Evolutionary conservation across 2,113 vertebrate genomes (phyloP).

Genomic region (Theropithecus gelada): DNA sequence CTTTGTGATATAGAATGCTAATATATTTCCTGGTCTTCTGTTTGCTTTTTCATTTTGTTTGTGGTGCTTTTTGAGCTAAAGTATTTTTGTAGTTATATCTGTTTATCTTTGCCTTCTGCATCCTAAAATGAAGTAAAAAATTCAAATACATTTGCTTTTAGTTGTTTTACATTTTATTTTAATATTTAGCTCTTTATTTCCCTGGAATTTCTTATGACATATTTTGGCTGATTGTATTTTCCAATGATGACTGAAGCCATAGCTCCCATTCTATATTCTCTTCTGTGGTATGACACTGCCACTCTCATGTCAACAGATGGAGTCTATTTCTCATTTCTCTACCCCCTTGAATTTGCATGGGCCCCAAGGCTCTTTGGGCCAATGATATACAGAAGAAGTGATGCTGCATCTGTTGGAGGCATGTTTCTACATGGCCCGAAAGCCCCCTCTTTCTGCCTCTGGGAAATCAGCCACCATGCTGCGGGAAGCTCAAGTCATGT

Average conservation of each 20-base stretch:
- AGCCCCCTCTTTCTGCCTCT: background rate
- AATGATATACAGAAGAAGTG: background rate
- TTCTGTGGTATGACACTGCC: background rate
- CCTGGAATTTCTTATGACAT: background rate
- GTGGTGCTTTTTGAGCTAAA: background rate
- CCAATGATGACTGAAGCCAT: background rate
- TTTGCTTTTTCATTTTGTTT: background rate
- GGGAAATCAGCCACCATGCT: background rate
- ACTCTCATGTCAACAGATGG: background rate
- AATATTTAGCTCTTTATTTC: conserved; percentile 8
- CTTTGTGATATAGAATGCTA: background rate
- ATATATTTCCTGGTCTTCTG: background rate
- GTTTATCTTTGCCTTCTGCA: background rate
- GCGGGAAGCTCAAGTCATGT: background rate
- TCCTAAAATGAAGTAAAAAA: background rate
- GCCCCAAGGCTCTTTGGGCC: background rate
- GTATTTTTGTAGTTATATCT: background rate
- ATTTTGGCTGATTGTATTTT: background rate
- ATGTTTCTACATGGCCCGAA: background rate
- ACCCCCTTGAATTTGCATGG: background rate
- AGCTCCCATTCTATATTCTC: background rate
- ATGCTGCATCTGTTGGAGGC: background rate
- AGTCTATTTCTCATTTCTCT: background rate
- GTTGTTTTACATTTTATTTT: background rate
- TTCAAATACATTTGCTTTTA: background rate